phyloP scores from a whole-genome alignment of 2,888 invertebrate species.

The Cerastis rubricosa region DNA sequence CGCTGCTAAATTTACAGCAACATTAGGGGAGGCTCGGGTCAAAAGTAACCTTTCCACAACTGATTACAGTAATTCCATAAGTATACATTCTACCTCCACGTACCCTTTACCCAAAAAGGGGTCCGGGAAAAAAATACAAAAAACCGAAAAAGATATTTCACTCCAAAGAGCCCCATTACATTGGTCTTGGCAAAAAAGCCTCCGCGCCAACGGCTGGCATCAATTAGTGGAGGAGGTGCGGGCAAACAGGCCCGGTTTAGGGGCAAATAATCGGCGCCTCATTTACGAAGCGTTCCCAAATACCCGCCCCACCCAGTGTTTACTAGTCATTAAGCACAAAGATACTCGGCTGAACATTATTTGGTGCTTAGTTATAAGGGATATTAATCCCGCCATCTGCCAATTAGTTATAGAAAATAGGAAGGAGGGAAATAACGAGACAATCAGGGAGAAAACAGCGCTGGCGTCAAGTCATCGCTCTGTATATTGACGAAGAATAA shows the following conservation, averaged over 20 bases:
- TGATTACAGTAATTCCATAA: slow-evolving; percentile 69
- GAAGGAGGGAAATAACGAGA: neutral
- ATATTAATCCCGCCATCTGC: slow-evolving; percentile 54
- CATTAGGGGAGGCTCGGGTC: slow-evolving; percentile 56
- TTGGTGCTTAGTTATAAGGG: slow-evolving; percentile 59
- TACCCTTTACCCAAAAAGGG: slow-evolving; percentile 67
- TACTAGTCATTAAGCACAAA: slow-evolving; percentile 86
- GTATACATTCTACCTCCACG: slow-evolving; percentile 61
- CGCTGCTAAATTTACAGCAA: slow-evolving; percentile 59
- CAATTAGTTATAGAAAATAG: slow-evolving; percentile 51
- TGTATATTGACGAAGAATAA: slow-evolving; percentile 4
- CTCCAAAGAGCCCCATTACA: slow-evolving; percentile 82
- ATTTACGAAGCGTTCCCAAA: slow-evolving; percentile 77
- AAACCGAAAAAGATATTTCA: slow-evolving; percentile 84
- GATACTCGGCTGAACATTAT: slow-evolving; percentile 70
- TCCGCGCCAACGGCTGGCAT: slow-evolving; percentile 76
- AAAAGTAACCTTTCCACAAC: slow-evolving; percentile 69
- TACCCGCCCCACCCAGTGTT: slow-evolving; percentile 77
- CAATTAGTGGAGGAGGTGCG: slow-evolving; percentile 84
- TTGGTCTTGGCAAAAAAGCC: slow-evolving; percentile 83
- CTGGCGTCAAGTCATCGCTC: neutral
- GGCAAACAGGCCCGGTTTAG: slow-evolving; percentile 80
- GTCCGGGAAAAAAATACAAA: slow-evolving; percentile 69
- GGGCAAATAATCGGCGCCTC: slow-evolving; percentile 85
- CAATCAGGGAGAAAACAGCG: neutral